Conservation (phyloP, 2,888 invertebrate genomes). For the Salticus scenicus region DNA sequence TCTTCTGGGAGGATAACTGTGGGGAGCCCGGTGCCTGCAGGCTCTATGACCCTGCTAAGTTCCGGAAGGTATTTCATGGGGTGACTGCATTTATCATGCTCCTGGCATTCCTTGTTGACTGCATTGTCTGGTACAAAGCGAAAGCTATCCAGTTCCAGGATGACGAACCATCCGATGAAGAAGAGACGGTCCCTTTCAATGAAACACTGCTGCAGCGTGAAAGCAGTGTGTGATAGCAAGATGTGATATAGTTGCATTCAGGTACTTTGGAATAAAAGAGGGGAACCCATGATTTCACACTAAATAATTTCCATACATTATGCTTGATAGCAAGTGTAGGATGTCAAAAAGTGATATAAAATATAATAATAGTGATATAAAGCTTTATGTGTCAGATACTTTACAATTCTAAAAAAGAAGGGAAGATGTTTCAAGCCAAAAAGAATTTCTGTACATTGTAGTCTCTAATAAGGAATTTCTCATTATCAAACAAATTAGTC, state of each 20-base stretch:
- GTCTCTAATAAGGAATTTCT: too few species aligned
- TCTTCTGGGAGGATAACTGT: constrained; percentile 89
- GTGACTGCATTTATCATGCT: constrained; percentile 87
- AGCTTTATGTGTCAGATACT: background rate
- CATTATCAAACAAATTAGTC: too few species aligned
- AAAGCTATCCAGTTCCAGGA: constrained; percentile 84
- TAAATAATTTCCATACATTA: too few species aligned
- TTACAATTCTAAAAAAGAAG: too few species aligned
- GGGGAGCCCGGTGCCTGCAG: constrained; percentile 87
- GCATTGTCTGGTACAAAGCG: constrained; percentile 92
- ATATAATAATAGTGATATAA: background rate
- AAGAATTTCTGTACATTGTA: too few species aligned
- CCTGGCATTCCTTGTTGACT: constrained; percentile 90
- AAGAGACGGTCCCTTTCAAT: constrained; percentile 69
- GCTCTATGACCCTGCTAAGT: constrained; percentile 88
- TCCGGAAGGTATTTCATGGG: constrained; percentile 91
- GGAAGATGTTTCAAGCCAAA: too few species aligned
- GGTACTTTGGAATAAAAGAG: background rate
- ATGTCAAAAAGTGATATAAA: background rate
- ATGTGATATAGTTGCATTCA: background rate
- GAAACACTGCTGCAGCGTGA: constrained; percentile 41
- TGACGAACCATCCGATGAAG: constrained; percentile 76
- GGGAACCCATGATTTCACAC: background rate
- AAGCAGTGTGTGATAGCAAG: constrained; percentile 56
- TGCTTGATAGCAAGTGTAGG: background rate